Evolutionary conservation across 1,140 invertebrate genomes (phyloP), one percentile per base, ranked within the genome.

Genomic region (Ips typographus): DNA sequence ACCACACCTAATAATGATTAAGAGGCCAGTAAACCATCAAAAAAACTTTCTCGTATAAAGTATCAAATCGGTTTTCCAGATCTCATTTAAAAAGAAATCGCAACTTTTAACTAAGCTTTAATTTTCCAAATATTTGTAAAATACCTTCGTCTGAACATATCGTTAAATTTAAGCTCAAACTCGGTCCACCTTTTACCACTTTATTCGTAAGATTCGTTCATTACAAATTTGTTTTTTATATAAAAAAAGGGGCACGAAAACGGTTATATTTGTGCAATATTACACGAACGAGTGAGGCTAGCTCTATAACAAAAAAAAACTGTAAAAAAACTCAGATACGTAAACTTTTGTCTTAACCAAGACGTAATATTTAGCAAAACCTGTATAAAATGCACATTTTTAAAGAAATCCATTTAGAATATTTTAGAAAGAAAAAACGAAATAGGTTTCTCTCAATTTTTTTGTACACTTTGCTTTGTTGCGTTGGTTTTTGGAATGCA

Each of bases 341-440:
- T 77, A 77, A 77, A 71, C 61, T 74, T 72, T 73, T 71, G 68
- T 76, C 70, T 74, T 70, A 66, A 68, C 70, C 69, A 68, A 73
- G 73, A 59, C 73, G 73, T 72, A 63, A 36, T 43, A 51, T 44
- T 37, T 56, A 79, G 78, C 40, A 58, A 63, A 78, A 77, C 75
- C 72, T 79, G 77, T 76, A 74, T 62, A 75, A 74, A 74, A 75
- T 76, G 78, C 78, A 79, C 78, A 78, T 78, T 78, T 78, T 76
- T 80, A 77, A 78, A 79, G 58, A 73, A 74, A 72, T 75, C 73
- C 75, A 4, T 8, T 55, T 22, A 22, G 22, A 22, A 22, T 22
- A 22, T 22, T 22, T 22, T 22, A 22, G 22, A 22, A 22, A 22
- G 22, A 22, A 22, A 22, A 22, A 22, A 22, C 22, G 22, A 22